These are phyloP conservation scores for Unio delphinus DNA, from an alignment of 2,888 invertebrate species.

Conservation along the genomic window DNA sequence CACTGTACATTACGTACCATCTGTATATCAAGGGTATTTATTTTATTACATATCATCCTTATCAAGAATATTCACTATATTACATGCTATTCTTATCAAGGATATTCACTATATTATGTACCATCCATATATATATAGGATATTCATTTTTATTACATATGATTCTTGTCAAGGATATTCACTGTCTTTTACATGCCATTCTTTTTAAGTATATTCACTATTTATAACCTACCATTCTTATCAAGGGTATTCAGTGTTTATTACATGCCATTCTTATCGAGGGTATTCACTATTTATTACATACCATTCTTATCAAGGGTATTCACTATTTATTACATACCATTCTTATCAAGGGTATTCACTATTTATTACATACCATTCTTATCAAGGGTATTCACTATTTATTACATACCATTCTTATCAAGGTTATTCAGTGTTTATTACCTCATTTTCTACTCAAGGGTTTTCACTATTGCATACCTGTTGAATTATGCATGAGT, in stretches of 20 bases:
- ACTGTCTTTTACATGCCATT: slow-evolving; percentile 75
- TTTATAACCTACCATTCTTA: slow-evolving; percentile 15
- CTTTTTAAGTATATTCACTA: slow-evolving; percentile 79
- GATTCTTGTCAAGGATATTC: too few relatives aligned
- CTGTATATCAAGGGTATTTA: too few relatives aligned
- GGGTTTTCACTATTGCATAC: not conserved
- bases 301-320: not conserved
- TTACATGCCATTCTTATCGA: slow-evolving; percentile 81
- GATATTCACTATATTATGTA: not conserved
- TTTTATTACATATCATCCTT: slow-evolving; percentile 78
- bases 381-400: too few relatives aligned
- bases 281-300: slow-evolving; percentile 72
- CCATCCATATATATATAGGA: not conserved
- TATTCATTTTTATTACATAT: slow-evolving; percentile 2
- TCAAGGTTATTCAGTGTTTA: not conserved
- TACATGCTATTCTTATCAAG: not conserved
- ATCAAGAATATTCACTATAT: slow-evolving; percentile 76
- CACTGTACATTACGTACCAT: too few relatives aligned
- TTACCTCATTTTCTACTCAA: slow-evolving; percentile 59
- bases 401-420: not conserved
- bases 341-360: too few relatives aligned
- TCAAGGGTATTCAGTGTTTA: not conserved
- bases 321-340: not conserved
- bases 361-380: too few relatives aligned
- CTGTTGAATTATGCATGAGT: slow-evolving; percentile 83